These are phyloP conservation scores for Tetrax tetrax DNA, from an alignment of 2,113 vertebrate genomes.

Conservation along the genomic window DNA sequence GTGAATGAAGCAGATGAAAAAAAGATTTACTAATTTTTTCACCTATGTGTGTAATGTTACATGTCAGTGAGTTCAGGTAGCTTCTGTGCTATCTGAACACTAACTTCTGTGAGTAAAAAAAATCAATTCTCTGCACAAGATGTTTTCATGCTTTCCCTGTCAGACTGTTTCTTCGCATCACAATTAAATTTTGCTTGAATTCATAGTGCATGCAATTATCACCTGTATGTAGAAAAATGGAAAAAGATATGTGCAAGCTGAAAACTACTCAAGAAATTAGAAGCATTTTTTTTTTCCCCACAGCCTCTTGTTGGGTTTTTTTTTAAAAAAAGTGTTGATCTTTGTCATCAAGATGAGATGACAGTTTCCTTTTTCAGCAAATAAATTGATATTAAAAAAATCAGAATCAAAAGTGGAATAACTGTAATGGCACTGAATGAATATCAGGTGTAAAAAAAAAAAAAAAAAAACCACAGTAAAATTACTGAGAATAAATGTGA, in stretches of 20 bases:
- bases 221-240: neutral
- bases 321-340: neutral
- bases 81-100: neutral
- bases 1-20: neutral
- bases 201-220: neutral
- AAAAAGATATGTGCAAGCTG: neutral
- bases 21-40: neutral
- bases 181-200: neutral
- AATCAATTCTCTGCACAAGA: neutral
- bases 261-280: neutral
- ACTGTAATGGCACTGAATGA: neutral
- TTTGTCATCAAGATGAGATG: neutral
- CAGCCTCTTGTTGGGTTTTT: neutral
- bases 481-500: neutral
- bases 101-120: neutral
- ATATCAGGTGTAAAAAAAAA: neutral
- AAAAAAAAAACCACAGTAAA: neutral
- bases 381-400: neutral
- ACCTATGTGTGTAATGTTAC: neutral
- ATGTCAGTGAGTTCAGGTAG: neutral
- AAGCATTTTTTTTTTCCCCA: neutral
- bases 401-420: neutral
- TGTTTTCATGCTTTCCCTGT: neutral
- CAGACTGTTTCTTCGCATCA: neutral
- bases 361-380: neutral